Evolutionary conservation across 2,797 vertebrate genomes (phyloP).

Genomic region (Sternarchorhynchus goeldii): DNA sequence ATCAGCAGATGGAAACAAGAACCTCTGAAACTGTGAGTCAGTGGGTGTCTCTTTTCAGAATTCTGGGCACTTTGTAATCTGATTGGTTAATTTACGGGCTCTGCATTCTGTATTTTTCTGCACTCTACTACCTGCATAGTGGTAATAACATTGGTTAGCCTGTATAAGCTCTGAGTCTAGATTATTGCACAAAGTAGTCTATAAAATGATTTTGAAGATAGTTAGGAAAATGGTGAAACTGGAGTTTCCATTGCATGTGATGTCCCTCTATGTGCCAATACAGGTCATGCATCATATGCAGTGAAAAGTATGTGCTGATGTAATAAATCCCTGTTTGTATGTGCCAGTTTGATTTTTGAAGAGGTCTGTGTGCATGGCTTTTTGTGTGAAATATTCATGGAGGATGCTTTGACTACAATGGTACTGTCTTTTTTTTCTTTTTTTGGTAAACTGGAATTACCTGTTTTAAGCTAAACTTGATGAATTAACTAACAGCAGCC

Average conservation of each 20-base stretch:
- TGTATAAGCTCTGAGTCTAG: neutral
- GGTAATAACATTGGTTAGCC: neutral
- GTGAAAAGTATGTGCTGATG: neutral
- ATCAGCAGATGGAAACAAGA: neutral
- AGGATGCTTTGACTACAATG: neutral
- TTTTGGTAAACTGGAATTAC: constrained; percentile 1
- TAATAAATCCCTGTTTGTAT: too few species aligned
- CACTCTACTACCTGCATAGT: neutral
- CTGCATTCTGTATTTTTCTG: neutral
- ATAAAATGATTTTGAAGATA: neutral
- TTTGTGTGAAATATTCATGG: neutral
- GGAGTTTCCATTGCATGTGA: neutral
- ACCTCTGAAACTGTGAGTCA: neutral
- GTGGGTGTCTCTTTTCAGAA: neutral
- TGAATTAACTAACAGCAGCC: neutral
- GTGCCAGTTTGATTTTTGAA: too few species aligned
- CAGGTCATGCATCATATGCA: neutral
- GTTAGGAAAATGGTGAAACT: neutral
- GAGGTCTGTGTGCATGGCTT: neutral
- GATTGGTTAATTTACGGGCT: neutral
- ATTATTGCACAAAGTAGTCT: neutral
- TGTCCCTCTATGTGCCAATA: neutral
- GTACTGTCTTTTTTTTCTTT: neutral
- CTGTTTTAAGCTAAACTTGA: neutral
- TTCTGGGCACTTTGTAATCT: neutral